Evolutionary conservation across 2,888 invertebrate genomes (phyloP), one percentile per base, ranked within the genome.

Genomic region (Agriotes lineatus): DNA sequence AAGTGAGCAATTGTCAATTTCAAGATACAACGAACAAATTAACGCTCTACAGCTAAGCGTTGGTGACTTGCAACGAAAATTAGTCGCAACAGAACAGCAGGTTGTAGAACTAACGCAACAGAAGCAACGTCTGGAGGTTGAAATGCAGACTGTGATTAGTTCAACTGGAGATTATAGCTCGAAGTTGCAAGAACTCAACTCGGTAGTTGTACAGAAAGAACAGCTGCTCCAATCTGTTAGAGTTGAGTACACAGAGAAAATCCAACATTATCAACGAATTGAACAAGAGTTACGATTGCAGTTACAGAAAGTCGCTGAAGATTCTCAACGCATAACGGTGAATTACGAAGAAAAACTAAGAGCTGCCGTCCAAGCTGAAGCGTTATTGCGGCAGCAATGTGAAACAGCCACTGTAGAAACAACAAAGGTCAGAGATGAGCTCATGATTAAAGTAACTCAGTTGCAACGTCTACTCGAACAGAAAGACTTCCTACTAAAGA

Each of bases 41-140:
- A 84, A 83, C 1, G 75, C 83, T 44, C 84, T 88, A 78, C 88
- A 89, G 77, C 80, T 89, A 60, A 85, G 86, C 75, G 79, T 87
- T 30, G 88, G 88, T 45, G 90, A 90, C 81, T 83, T 88, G 19
- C 87, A 86, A 75, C 85, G 90, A 20, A 88, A 89, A 74, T 81
- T 88, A 7, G 83, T 85, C 52, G 86, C 87, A 72, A 82, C 87
- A 7, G 85, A 86, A 33, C 75, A 77, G 45, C 76, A 90, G 81
- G 86, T 87, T 74, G 82, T 83, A 2, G 88, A 89, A 71, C 77
- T 90, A 61, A 83, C 85, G 69, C 72, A 70, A 84, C 86, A 74
- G 69, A 90, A 90, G 78, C 87, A 86, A 12, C 87, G 88, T 61
- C 82, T 88, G 16, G 90, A 91, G 82, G 78, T 85, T 3, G 89